Evolutionary conservation across 2,797 vertebrate species (phyloP).

Genomic region (Pitangus sulphuratus): DNA sequence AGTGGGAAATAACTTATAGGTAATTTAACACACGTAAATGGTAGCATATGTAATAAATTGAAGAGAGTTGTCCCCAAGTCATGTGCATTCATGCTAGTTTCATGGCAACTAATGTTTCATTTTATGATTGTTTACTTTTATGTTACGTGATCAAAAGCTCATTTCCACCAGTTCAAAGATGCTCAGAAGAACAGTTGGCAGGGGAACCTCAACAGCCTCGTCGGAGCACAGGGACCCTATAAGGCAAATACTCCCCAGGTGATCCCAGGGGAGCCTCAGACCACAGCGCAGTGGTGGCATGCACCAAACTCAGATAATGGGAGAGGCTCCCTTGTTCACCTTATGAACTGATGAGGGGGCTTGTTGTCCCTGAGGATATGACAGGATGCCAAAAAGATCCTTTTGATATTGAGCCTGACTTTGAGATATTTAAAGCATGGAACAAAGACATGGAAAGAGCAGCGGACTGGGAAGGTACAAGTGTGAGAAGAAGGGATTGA

Average conservation of each 20-base stretch:
- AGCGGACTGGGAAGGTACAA: background rate
- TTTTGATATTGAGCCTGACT: background rate
- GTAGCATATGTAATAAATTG: background rate
- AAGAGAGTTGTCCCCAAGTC: background rate
- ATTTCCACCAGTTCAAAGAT: background rate
- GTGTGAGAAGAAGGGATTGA: background rate
- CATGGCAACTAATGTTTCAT: background rate
- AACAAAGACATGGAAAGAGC: background rate
- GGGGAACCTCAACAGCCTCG: background rate
- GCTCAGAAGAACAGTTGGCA: background rate
- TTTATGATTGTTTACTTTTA: background rate
- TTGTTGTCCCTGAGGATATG: background rate
- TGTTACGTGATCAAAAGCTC: background rate
- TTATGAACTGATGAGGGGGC: background rate
- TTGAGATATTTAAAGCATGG: background rate
- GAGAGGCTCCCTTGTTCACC: background rate
- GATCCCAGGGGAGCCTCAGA: rapidly evolving
- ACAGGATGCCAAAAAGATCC: background rate
- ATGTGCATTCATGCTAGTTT: background rate
- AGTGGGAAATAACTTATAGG: background rate
- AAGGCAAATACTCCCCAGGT: rapidly evolving
- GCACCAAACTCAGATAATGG: background rate
- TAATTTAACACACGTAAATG: background rate
- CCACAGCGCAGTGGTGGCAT: background rate
- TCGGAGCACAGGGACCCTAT: background rate